Conservation (phyloP, 2,888 invertebrate species). For the Eulithis testata region DNA sequence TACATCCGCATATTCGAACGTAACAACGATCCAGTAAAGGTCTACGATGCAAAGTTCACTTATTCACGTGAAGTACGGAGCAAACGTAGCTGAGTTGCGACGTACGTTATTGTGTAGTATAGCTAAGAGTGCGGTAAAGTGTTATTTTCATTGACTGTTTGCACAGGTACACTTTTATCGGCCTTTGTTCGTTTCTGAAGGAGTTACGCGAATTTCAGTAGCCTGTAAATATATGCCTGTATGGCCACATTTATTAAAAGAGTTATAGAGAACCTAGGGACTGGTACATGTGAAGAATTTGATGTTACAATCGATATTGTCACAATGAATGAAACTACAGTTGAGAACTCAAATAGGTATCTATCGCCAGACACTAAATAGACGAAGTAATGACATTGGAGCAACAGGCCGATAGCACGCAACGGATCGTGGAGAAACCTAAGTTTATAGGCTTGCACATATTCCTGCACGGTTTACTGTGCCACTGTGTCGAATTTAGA, state of each 20-base stretch:
- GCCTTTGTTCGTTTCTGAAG: not conserved
- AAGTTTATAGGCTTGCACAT: conserved; percentile 8
- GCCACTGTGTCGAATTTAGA: not conserved
- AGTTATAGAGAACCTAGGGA: no score
- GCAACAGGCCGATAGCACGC: conserved; percentile 30
- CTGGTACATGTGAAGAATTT: not conserved
- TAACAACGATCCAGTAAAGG: conserved; percentile 61
- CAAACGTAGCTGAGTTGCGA: conserved; percentile 38
- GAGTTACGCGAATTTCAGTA: conserved; percentile 1
- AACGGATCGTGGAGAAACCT: conserved; percentile 19
- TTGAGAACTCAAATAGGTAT: not conserved
- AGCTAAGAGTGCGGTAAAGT: conserved; percentile 26
- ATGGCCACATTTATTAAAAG: no score
- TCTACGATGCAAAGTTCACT: conserved; percentile 61
- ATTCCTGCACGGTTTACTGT: not conserved
- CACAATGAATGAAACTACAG: not conserved
- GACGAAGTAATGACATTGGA: conserved; percentile 8
- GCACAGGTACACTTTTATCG: conserved; percentile 18
- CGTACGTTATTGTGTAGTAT: conserved; percentile 25
- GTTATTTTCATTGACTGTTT: conserved; percentile 32
- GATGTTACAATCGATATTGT: not conserved
- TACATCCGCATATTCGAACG: conserved; percentile 56
- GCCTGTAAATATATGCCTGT: not conserved
- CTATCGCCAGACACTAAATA: conserved; percentile 11
- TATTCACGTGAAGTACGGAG: conserved; percentile 57